Evolutionary conservation across 2,797 vertebrate genomes (phyloP).

Genomic region (Gadopsis bispinosus): DNA sequence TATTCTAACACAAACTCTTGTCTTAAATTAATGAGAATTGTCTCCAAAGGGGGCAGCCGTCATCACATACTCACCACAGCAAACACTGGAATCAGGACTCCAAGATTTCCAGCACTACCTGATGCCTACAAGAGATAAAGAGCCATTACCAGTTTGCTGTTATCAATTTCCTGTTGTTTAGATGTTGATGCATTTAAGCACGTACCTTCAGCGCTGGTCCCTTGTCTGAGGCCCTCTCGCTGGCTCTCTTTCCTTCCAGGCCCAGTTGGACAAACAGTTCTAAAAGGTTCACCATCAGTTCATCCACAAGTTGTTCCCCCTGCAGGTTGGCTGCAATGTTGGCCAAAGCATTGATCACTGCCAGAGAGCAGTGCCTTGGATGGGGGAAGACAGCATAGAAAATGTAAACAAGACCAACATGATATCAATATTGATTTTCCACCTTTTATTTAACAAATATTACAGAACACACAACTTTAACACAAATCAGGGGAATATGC

Average conservation of each 20-base stretch:
- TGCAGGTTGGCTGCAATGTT: slow-evolving; percentile 98
- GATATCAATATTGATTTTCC: not conserved
- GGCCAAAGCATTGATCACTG: slow-evolving; percentile 96
- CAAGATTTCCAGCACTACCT: slow-evolving; percentile 96
- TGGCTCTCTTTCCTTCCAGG: slow-evolving; percentile 96
- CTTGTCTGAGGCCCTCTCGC: slow-evolving; percentile 96
- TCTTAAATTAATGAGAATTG: not conserved
- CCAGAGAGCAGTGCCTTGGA: slow-evolving; percentile 94
- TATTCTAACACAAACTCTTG: slow-evolving; percentile 6
- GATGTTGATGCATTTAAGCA: slow-evolving; percentile 11
- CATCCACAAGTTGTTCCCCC: slow-evolving; percentile 94
- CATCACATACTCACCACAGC: slow-evolving; percentile 91
- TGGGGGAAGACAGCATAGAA: slow-evolving; percentile 31
- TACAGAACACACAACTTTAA: not conserved
- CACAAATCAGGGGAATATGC: not conserved
- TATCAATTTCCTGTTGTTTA: slow-evolving; percentile 32
- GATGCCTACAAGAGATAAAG: slow-evolving; percentile 88
- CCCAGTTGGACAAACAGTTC: slow-evolving; percentile 98
- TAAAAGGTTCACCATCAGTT: slow-evolving; percentile 95
- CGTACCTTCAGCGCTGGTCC: slow-evolving; percentile 93
- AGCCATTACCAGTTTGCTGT: slow-evolving; percentile 28
- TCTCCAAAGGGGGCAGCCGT: not conserved
- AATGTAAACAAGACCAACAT: not conserved
- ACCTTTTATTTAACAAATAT: not conserved
- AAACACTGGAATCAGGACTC: slow-evolving; percentile 97